phyloP scores from a whole-genome alignment of 1,140 invertebrate species.

The Acyrthosiphon pisum region DNA sequence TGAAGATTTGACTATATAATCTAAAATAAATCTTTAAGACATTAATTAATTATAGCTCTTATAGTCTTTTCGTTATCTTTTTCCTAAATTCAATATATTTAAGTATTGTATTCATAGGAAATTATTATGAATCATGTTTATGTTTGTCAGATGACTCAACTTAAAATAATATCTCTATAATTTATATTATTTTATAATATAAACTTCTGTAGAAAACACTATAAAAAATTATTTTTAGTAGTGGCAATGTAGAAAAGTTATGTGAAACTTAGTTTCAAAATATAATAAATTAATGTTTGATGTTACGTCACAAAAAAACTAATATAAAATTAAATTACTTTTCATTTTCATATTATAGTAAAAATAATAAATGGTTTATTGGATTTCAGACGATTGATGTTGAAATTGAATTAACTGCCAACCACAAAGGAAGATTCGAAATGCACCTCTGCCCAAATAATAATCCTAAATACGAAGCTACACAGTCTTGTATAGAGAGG shows the following conservation, averaged over 20 bases:
- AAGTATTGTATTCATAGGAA: neutral
- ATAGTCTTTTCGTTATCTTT: neutral
- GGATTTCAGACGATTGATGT: constrained; percentile 76
- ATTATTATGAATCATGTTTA: neutral
- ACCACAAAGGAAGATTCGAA: constrained; percentile 87
- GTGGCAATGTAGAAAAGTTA: neutral
- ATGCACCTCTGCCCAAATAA: constrained; percentile 86
- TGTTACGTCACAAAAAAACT: neutral
- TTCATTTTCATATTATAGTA: neutral
- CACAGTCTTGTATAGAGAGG: constrained; percentile 83
- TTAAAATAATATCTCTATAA: neutral
- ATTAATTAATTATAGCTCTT: neutral
- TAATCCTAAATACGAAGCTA: constrained; percentile 77
- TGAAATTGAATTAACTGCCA: constrained; percentile 87
- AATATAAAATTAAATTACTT: neutral
- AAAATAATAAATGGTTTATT: neutral
- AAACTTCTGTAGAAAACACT: neutral
- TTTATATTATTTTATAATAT: neutral
- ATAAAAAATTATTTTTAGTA: neutral
- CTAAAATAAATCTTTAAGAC: neutral
- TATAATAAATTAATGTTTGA: neutral
- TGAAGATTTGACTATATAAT: neutral
- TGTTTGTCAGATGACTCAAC: neutral
- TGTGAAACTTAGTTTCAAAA: neutral
- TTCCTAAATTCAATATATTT: neutral